Evolutionary conservation across 2,113 vertebrate genomes (phyloP), one percentile per base, ranked within the genome.

Genomic region (Spea bombifrons): DNA sequence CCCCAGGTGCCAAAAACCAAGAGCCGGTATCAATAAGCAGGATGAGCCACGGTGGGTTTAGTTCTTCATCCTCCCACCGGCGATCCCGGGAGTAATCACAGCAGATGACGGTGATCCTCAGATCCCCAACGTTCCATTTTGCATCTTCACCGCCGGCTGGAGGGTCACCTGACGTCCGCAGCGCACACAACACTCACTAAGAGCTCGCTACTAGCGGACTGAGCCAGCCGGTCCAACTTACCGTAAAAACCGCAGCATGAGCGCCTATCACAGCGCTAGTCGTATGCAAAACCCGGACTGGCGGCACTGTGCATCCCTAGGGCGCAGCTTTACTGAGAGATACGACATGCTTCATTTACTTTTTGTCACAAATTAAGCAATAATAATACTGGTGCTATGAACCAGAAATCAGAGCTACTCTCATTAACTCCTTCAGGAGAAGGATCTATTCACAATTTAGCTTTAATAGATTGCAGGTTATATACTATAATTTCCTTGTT

Each of bases 121-220:
- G 84, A 75, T 82, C 88, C 89, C 90, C 87, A 86, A 85, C 84
- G 91, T 93, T 92, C 93, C 96, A 97, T 96, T 86, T 89, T 91
- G 91, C 93, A 92, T 92, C 86, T 90, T 91, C 86, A 66, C 82
- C 84, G 83, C 88, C 47, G 13, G n/a, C 43, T 7, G 44, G n/a
- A 16, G 88, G 45, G 74, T 76, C 81, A 30, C 46, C 10, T 66
- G 12, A 12, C 59, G 16, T 13, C 46, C 15, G 67, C 76, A 10
- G 61, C 45, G n/a, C 16, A 67, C 47, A 71, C 75, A 78, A 67
- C 77, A 85, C 89, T 89, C 88, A 87, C 91, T 92, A 92, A 90
- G 91, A 81, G 88, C 78, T 82, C 78, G 86, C 17, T 53, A 79
- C 85, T 74, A 78, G 83, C 73, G 71, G 57, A 63, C 55, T 52